Evolutionary conservation across 92 coral and sea anemone species (phyloP), one percentile per base, ranked within the genome.

Genomic region (Muricea muricata): DNA sequence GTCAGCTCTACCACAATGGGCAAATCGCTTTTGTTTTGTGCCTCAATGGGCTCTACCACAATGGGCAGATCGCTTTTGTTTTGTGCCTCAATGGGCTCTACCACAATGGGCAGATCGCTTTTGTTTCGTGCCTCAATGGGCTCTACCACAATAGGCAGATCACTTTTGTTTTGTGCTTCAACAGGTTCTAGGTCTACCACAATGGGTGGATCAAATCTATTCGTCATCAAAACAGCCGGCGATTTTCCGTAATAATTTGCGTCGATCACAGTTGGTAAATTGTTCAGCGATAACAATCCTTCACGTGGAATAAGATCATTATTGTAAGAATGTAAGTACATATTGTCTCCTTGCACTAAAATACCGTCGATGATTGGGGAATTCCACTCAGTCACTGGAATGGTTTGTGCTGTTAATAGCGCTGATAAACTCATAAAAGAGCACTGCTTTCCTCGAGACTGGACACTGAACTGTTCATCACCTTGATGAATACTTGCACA

Each of bases 41-140:
- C 81, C 81, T 73, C 42, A 39, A 55, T 48, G 82, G 42, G 82
- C 82, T 84, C 88, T 48, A 84, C 82, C 81, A 68, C 82, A 57
- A 77, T 50, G 69, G 76, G 66, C 66, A 14, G 25, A 21, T 58
- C 66, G 15, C 79, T 55, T 68, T 25, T 50, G 67, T 54, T 48
- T 84, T 75, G 73, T 73, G 74, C 81, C 73, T 73, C 82, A 39
- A 35, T 48, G 55, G 42, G 82, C 82, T 84, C 85, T 48, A 84
- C 82, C 81, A 68, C 82, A 57, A 77, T 50, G 69, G 76, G 82
- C 54, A 75, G 88, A 67, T 78, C 83, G 73, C 4, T 37, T 4
- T 4, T 4, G 9, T 37, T 37, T 37, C 9, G 9, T 37, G 42
- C 56, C 56, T 48, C 60, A 61, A 74, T 88, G 56, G 56, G 56